These are phyloP conservation scores for Balaeniceps rex DNA, from an alignment of 2,113 vertebrate species.

Conservation along the genomic window DNA sequence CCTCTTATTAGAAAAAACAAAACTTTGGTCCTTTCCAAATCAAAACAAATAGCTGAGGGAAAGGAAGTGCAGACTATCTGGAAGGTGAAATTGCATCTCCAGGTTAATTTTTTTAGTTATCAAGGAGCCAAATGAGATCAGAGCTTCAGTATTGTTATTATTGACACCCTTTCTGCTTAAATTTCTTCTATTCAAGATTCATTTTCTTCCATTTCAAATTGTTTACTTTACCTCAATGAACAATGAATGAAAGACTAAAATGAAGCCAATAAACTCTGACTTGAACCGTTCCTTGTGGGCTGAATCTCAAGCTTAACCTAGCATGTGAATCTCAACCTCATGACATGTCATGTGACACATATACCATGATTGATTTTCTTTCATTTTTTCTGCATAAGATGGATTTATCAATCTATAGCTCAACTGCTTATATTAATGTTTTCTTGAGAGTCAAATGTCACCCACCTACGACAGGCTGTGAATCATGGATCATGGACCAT, in stretches of 20 bases:
- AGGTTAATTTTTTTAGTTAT: not conserved
- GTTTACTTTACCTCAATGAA: not conserved
- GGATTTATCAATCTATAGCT: not conserved
- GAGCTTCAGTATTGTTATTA: not conserved
- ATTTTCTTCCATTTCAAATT: not conserved
- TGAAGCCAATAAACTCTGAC: not conserved
- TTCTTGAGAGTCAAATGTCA: conserved; percentile 3
- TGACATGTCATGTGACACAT: not conserved
- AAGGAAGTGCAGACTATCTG: not conserved
- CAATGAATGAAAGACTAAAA: not conserved
- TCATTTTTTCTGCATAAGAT: not conserved
- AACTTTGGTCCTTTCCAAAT: not conserved
- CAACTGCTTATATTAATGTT: not conserved
- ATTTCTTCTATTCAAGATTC: not conserved
- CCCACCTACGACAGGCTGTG: not conserved
- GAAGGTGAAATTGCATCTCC: not conserved
- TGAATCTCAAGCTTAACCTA: not conserved
- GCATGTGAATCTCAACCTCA: not conserved
- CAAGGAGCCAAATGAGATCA: not conserved
- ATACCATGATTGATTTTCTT: not conserved
- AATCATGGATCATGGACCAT: not conserved
- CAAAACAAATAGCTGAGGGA: not conserved
- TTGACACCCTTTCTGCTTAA: not conserved
- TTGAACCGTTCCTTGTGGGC: not conserved
- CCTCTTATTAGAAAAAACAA: not conserved